phyloP scores from a whole-genome alignment of 2,888 invertebrate species.

The Autographa gamma region DNA sequence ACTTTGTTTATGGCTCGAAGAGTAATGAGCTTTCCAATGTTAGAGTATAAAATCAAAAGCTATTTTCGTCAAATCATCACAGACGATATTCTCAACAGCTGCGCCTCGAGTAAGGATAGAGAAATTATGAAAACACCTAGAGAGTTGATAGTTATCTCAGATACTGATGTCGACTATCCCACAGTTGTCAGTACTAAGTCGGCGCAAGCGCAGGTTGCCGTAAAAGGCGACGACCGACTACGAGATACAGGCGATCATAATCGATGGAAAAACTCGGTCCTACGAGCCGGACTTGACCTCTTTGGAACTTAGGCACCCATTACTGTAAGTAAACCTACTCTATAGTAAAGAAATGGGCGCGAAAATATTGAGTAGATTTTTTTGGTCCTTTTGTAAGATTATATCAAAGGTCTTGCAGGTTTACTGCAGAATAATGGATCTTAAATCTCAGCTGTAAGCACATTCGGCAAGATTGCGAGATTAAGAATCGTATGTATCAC shows the following conservation, averaged over 20 bases:
- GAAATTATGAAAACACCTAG: constrained; percentile 82
- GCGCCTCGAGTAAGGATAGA: constrained; percentile 71
- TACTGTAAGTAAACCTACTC: constrained; percentile 53
- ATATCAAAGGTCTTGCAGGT: constrained; percentile 66
- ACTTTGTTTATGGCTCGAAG: neutral
- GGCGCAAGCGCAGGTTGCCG: constrained; percentile 79
- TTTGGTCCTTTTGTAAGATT: constrained; percentile 60
- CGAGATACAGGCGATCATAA: constrained; percentile 79
- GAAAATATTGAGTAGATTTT: constrained; percentile 38
- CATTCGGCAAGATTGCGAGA: constrained; percentile 76
- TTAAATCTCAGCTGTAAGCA: constrained; percentile 79
- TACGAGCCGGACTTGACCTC: constrained; percentile 85
- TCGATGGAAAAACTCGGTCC: constrained; percentile 83
- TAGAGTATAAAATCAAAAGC: constrained; percentile 37
- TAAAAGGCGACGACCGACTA: constrained; percentile 80
- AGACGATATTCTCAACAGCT: constrained; percentile 60
- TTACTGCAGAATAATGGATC: constrained; percentile 77
- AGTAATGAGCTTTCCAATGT: constrained; percentile 39
- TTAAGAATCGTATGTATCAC: constrained; percentile 73
- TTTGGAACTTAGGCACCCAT: constrained; percentile 68
- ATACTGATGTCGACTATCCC: constrained; percentile 81
- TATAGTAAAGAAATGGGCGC: constrained; percentile 12
- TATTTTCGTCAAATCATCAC: constrained; percentile 39
- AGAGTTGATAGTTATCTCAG: constrained; percentile 79
- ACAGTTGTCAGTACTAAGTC: constrained; percentile 84